phyloP scores from a whole-genome alignment of 2,888 invertebrate genomes.

The Pocota personata region DNA sequence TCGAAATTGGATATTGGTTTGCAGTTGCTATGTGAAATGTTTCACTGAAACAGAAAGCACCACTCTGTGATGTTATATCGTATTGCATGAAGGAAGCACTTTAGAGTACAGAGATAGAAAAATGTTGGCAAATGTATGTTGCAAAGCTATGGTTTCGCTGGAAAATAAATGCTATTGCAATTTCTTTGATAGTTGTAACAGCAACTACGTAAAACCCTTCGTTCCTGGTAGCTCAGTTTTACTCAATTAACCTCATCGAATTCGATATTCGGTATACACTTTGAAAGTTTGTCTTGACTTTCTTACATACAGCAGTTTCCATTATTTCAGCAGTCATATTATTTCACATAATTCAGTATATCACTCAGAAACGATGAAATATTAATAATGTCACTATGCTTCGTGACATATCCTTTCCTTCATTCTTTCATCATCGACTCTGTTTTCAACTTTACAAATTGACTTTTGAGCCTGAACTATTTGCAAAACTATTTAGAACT shows the following conservation, averaged over 20 bases:
- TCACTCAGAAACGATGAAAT: constrained; percentile 37
- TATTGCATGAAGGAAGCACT: background rate
- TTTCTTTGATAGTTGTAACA: too few species aligned
- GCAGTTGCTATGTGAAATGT: background rate
- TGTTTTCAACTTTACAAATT: constrained; percentile 10
- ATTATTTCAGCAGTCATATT: background rate
- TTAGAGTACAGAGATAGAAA: too few species aligned
- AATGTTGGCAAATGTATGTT: too few species aligned
- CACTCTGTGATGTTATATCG: background rate
- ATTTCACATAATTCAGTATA: constrained; percentile 2
- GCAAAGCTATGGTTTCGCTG: too few species aligned
- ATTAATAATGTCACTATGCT: constrained; percentile 41
- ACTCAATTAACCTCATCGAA: too few species aligned
- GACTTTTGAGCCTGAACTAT: constrained; percentile 41
- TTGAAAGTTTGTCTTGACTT: background rate
- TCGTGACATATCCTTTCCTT: background rate
- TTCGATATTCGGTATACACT: background rate
- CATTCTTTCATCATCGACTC: background rate
- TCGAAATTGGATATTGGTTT: background rate
- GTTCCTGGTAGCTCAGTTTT: too few species aligned
- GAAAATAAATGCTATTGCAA: too few species aligned
- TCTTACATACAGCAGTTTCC: background rate
- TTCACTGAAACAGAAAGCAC: background rate
- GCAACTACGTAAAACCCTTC: too few species aligned
- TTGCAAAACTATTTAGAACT: constrained; percentile 46